These are phyloP conservation scores for Latrodectus hesperus DNA, from an alignment of 2,888 invertebrate species.

Conservation along the genomic window DNA sequence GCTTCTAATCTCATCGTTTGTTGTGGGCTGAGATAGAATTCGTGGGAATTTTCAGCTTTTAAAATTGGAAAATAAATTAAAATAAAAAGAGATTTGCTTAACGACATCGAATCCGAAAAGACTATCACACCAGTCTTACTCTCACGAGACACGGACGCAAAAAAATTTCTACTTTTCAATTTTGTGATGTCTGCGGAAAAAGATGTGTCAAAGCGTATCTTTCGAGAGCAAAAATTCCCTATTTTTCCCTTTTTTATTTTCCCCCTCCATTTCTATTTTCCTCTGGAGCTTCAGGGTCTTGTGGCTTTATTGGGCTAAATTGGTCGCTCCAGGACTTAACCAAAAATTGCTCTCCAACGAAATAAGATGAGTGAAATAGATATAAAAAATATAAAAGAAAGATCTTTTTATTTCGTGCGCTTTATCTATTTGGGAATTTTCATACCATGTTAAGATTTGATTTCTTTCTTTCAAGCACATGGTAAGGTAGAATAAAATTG, in stretches of 20 bases:
- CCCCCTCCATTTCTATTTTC: conserved; percentile 37
- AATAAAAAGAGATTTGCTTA: too few species aligned
- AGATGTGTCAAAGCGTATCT: conserved; percentile 48
- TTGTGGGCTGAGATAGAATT: conserved; percentile 7
- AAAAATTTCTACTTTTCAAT: conserved; percentile 48
- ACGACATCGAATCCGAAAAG: background rate
- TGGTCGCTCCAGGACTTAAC: conserved; percentile 57
- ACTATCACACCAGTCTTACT: conserved; percentile 21
- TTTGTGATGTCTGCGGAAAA: conserved; percentile 53
- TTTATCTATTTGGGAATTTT: conserved; percentile 35
- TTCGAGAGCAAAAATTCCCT: conserved; percentile 16
- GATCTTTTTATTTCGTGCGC: conserved; percentile 37
- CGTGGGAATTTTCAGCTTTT: background rate
- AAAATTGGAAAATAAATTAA: too few species aligned
- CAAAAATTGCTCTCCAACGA: conserved; percentile 49
- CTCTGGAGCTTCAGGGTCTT: conserved; percentile 20
- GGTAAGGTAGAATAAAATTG: conserved; percentile 14
- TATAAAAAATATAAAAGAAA: conserved; percentile 21
- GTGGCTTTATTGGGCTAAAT: conserved; percentile 62
- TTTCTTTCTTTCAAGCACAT: conserved; percentile 14
- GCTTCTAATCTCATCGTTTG: background rate
- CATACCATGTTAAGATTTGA: conserved; percentile 17
- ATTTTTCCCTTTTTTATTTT: conserved; percentile 15
- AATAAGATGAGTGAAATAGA: conserved; percentile 26
- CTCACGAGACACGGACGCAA: background rate